Evolutionary conservation across 2,113 vertebrate species (phyloP), one percentile per base, ranked within the genome.

Genomic region (Pavo muticus): DNA sequence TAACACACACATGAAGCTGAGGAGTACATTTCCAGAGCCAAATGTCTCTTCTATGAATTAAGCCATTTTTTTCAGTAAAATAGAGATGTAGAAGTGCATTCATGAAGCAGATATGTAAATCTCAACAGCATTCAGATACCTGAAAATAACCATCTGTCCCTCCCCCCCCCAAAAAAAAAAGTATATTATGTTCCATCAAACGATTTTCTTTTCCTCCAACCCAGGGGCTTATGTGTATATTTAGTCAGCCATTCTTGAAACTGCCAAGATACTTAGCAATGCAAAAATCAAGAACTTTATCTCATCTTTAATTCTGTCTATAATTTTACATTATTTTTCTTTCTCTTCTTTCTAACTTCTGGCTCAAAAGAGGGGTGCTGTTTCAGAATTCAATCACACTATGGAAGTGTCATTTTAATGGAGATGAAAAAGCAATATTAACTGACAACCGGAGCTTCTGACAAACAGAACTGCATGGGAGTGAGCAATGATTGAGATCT

Each of bases 401-500:
- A 59, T n/a, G 63, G 40, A 94, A 94, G 69, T 94, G 91, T 94
- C 93, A 96, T 87, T 97, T 95, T 84, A 95, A 93, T 67, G 68
- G 87, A 93, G 91, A 95, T 85, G 88, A 90, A 97, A 90, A 78
- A 94, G 79, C 77, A 94, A 71, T 48, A 83, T 91, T 87, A 96
- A 90, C 94, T 93, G 91, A 95, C 94, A 97, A 88, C 54, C 82
- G 91, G 94, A 85, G 83, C 74, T 87, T 92, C 93, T 96, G 93
- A 93, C 93, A 93, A 96, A 97, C 83, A 94, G 70, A 94, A 90
- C 63, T 88, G 83, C 81, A 92, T 32, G 64, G 32, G 67, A 89
- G 68, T 35, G 85, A 92, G 86, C 86, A 93, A 73, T 95, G 90
- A 96, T 96, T 96, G 90, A 96, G 93, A 96, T 94, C 87, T 96